These are phyloP conservation scores for Bubalus kerabau DNA, from an alignment of 2,113 vertebrate genomes.

Conservation along the genomic window DNA sequence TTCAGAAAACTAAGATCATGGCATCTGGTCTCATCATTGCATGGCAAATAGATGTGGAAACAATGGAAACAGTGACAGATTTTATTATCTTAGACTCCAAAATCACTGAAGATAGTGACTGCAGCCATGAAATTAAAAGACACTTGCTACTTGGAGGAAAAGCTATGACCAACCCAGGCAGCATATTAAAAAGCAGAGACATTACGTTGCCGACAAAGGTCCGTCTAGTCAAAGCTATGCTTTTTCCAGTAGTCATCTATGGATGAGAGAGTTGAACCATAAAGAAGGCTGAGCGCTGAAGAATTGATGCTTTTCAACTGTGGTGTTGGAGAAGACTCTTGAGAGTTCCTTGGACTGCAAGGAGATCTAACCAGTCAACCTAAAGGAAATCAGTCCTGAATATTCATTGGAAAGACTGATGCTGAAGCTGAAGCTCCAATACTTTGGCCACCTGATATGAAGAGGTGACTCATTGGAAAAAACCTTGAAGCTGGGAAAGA, in stretches of 20 bases:
- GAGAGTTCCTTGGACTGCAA: neutral
- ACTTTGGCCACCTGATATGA: neutral
- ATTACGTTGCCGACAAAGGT: neutral
- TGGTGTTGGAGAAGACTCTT: neutral
- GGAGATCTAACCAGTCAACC: neutral
- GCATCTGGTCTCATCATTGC: neutral
- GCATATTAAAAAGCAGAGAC: neutral
- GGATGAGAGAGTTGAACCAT: neutral
- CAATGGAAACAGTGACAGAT: neutral
- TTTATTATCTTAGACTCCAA: neutral
- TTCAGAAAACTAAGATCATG: neutral
- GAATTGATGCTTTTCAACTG: neutral
- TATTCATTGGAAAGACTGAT: neutral
- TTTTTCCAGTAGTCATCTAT: neutral
- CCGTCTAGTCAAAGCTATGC: fast-evolving
- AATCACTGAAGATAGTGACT: neutral
- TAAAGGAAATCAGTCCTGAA: neutral
- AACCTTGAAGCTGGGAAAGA: neutral
- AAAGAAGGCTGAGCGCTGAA: neutral
- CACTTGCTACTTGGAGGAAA: neutral
- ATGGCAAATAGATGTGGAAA: neutral
- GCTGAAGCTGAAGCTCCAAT: neutral
- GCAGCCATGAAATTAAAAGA: neutral
- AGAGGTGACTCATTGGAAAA: neutral
- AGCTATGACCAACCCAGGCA: neutral